Conservation (phyloP, 2,888 invertebrate genomes). For the Escarpia spicata region DNA sequence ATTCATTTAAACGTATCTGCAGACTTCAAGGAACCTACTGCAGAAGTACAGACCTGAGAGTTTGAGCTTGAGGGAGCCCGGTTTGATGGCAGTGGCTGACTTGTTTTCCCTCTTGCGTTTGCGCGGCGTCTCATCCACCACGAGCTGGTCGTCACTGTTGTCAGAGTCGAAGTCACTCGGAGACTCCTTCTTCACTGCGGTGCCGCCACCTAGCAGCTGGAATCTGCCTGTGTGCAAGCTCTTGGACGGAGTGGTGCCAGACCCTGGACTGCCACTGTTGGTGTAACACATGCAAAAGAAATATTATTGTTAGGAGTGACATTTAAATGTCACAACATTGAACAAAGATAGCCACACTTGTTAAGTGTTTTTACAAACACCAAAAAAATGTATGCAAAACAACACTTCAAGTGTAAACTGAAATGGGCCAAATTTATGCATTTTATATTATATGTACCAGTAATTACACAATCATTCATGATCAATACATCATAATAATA, state of each 20-base stretch:
- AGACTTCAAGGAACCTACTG: neutral
- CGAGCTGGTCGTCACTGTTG: slow-evolving; percentile 68
- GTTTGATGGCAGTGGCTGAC: slow-evolving; percentile 37
- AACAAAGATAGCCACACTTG: neutral
- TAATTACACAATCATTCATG: too few species aligned
- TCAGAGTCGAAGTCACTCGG: slow-evolving; percentile 60
- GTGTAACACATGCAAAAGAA: neutral
- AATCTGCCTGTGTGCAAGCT: slow-evolving; percentile 44
- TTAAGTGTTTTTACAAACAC: neutral
- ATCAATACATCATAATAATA: too few species aligned
- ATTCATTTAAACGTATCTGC: too few species aligned
- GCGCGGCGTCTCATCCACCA: slow-evolving; percentile 66
- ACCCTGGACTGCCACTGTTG: neutral
- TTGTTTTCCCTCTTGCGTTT: slow-evolving; percentile 38
- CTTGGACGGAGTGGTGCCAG: neutral
- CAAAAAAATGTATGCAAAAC: too few species aligned
- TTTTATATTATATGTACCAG: too few species aligned
- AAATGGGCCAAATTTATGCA: too few species aligned
- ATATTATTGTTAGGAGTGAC: neutral
- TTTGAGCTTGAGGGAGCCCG: slow-evolving; percentile 60
- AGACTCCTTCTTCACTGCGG: slow-evolving; percentile 26
- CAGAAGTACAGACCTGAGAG: slow-evolving; percentile 52
- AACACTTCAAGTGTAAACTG: too few species aligned
- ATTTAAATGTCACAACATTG: neutral
- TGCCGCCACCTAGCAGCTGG: slow-evolving; percentile 43